Evolutionary conservation across 92 coral and sea anemone species (phyloP), one percentile per base, ranked within the genome.

Genomic region (Palythoa caribaeorum): DNA sequence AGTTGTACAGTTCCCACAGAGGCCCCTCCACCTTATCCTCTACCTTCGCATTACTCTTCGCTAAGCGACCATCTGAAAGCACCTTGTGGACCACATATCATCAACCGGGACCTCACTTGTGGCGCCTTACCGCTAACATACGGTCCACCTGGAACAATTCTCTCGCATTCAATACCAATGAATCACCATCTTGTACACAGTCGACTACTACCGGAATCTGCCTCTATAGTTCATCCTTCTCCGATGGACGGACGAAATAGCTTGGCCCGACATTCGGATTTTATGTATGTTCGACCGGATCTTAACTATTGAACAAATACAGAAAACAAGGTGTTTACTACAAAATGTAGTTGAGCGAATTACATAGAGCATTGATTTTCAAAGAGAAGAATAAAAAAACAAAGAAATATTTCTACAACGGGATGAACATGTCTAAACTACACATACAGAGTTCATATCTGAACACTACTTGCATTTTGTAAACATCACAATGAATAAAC

Each of bases 211-310:
- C 95, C 98, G 0, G 98, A 95, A 11, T 84, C 96, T 11, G 84
- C 84, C 28, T 54, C 90, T 10, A 87, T 93, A 1, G 91, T 94
- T 11, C 96, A 94, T 50, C 93, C 98, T 0, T 91, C 96, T 17
- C 93, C 98, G 2, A 95, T 95, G 40, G 98, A 95, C 80, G 91
- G 95, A 53, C 90, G 98, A 89, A 94, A 88, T 40, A 94, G 98
- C 16, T 63, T 95, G 6, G 93, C 94, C 16, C 92, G 98, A 16
- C 90, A 92, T 16, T 89, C 98, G 21, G 98, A 95, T 79, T 94
- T 91, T 72, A 94, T 95, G 50, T 89, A 90, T 57, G 89, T 95
- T 90, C 83, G 98, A 60, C 94, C 94, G 1, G 98, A 95, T 68
- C 79, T 89, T 59, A 94, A 95, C 38, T 94, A 90, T 69, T 94